A percentile compares a stretch with the other conserved stretches of the same genome.
phyloP scores from a whole-genome alignment of 2,888 invertebrate genomes.

The Poecilus cupreus region DNA sequence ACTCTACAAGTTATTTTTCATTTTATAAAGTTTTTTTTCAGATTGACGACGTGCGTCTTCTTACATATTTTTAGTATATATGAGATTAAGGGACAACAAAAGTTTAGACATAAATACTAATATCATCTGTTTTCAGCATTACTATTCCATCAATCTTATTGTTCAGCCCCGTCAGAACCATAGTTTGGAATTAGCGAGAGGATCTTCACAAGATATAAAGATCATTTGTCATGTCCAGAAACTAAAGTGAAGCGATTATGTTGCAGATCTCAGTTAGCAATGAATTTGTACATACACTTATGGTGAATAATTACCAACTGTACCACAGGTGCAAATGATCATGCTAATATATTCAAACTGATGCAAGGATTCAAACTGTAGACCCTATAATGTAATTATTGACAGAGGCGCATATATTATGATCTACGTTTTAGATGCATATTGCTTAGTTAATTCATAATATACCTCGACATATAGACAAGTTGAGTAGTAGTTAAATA shows the following conservation, averaged over 20 bases:
- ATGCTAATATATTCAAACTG: neutral
- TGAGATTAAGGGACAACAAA: too few species aligned
- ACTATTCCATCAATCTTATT: neutral
- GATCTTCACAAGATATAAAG: constrained; percentile 25
- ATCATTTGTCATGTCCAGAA: constrained; percentile 13
- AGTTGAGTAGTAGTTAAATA: too few species aligned
- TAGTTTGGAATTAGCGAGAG: neutral
- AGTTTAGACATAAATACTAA: too few species aligned
- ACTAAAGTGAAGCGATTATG: neutral
- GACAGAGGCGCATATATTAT: too few species aligned
- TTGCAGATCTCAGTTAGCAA: neutral
- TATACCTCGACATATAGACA: too few species aligned
- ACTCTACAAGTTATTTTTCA: too few species aligned
- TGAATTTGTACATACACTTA: constrained; percentile 8
- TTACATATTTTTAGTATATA: too few species aligned
- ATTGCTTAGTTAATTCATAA: too few species aligned
- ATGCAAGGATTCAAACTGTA: neutral
- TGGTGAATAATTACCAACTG: constrained; percentile 11
- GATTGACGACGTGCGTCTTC: too few species aligned
- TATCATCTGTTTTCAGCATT: neutral
- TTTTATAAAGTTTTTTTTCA: too few species aligned
- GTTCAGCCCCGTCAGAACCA: neutral
- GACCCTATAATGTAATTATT: neutral
- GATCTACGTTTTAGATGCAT: too few species aligned
- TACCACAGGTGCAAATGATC: constrained; percentile 7